Base-by-base conservation (phyloP, 2,797 vertebrate species). In the Phrynocephalus forsythii region DNA sequence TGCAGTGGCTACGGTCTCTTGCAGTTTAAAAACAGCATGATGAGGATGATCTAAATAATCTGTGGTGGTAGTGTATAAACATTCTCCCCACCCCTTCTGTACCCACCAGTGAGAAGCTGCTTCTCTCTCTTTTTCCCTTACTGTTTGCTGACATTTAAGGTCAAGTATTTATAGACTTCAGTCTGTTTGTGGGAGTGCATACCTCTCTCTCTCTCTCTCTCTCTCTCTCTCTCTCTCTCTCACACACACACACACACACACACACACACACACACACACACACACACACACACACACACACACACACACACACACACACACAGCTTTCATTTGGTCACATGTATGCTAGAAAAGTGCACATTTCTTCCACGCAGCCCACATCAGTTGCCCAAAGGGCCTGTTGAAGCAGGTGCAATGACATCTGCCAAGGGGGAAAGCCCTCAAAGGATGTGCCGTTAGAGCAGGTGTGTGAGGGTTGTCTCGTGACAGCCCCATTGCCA, bases 341-440 rank as follows among this genome's bases (percentile, higher is more conserved):
- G 92, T 93, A 94, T 95, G 89, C 81, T 66, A 68, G 68, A 92
- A 82, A 3, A 83, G 83, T 90, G 48, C 82, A 92, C 0, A 38
- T 84, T 92, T 90, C 91, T 5, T 1, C 88, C 89, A 86, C 88
- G 87, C 85, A 95, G 87, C 95, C 96, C 96, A 96, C 97, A 96
- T 97, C 96, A 96, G 94, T 92, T 89, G 66, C 95, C 93, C 94
- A 83, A 92, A 4, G 90, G 89, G 85, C 82, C 83, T 1, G 0
- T 6, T 44, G 91, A 91, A 88, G 94, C 95, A 93, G 95, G 92
- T 95, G 93, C 28, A 96, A 94, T 90, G 63, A 94, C 95, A 95
- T 95, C 94, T 96, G n/a, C 94, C 91, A 93, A 44, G 38, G 95
- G 94, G 95, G 88, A 92, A 92, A 95, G 92, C 92, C 96, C 95